Evolutionary conservation across 2,888 invertebrate genomes (phyloP).

Genomic region (Drosophila aldrichi): DNA sequence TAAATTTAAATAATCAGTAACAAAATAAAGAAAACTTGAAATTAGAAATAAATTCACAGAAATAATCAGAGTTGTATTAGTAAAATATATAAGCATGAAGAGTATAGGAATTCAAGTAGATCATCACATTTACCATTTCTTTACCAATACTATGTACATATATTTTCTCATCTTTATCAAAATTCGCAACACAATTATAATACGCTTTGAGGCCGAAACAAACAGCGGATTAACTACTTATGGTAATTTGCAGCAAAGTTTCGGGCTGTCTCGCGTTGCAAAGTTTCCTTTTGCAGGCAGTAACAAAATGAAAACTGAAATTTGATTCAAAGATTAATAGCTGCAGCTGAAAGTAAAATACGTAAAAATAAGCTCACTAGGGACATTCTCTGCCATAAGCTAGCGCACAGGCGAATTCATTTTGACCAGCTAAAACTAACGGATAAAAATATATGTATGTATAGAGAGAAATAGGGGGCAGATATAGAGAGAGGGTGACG

Average conservation of each 20-base stretch:
- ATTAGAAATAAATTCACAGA: too few relatives aligned
- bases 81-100: too few relatives aligned
- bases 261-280: neutral
- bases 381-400: neutral
- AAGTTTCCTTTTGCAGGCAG: constrained; percentile 6
- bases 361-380: neutral
- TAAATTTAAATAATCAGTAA: too few relatives aligned
- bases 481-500: neutral
- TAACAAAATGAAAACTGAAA: constrained; percentile 2
- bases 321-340: constrained; percentile 5
- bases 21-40: too few relatives aligned
- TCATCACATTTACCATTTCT: too few relatives aligned
- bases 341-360: neutral
- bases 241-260: constrained; percentile 20
- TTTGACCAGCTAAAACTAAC: neutral
- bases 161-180: neutral
- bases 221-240: constrained; percentile 25
- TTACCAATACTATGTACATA: too few relatives aligned
- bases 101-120: too few relatives aligned
- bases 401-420: neutral
- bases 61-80: too few relatives aligned
- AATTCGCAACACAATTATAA: neutral
- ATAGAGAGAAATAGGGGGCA: too few relatives aligned
- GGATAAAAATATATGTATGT: neutral
- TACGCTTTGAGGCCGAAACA: neutral